Conservation (phyloP, 2,113 vertebrate species). For the Caloenas nicobarica region DNA sequence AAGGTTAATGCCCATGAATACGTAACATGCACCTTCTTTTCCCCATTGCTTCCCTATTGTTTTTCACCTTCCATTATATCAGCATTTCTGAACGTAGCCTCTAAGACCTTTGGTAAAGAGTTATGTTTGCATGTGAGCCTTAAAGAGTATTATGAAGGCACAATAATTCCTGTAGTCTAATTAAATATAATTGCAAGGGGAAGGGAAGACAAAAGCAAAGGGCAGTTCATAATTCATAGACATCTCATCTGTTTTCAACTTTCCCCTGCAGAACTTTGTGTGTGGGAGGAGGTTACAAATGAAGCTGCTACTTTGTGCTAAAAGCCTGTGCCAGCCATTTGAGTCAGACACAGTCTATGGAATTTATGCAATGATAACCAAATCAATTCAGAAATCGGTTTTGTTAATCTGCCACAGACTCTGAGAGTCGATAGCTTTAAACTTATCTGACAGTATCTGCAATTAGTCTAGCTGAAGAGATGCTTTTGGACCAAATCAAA, state of each 20-base stretch:
- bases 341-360: background rate
- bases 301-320: background rate
- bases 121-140: slow-evolving; percentile 11
- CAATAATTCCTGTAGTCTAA: background rate
- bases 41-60: background rate
- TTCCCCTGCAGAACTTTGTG: slow-evolving; percentile 11
- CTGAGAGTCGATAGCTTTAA: background rate
- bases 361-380: slow-evolving; percentile 52
- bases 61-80: slow-evolving; percentile 12
- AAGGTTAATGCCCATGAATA: background rate
- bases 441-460: slow-evolving; percentile 16
- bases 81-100: background rate
- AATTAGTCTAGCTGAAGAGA: slow-evolving; percentile 52
- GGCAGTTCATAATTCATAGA: slow-evolving; percentile 32
- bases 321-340: background rate
- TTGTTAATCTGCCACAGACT: slow-evolving; percentile 41
- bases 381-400: slow-evolving; percentile 45
- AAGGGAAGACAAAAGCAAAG: slow-evolving; percentile 24
- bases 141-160: slow-evolving; percentile 26
- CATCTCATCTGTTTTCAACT: background rate
- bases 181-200: slow-evolving; percentile 25
- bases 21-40: background rate
- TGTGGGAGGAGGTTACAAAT: slow-evolving; percentile 27
- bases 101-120: background rate
- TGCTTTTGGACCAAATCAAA: slow-evolving; percentile 49